Evolutionary conservation across 2,888 invertebrate species (phyloP).

Genomic region (Trissonchulus sp.): DNA sequence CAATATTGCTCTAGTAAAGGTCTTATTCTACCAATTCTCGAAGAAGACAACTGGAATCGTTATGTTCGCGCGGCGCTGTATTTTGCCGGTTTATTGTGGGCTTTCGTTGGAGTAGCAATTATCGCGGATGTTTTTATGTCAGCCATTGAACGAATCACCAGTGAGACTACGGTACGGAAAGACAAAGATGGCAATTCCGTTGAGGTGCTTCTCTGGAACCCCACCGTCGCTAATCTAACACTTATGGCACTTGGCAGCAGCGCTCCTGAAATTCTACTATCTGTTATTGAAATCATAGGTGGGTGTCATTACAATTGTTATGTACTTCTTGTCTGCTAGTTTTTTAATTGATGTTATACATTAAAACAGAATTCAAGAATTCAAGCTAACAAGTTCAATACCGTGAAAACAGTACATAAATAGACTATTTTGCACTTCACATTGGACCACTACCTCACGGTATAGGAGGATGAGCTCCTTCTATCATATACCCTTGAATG

Average conservation of each 20-base stretch:
- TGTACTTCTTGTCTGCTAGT: too few relatives aligned
- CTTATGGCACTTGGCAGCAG: constrained; percentile 61
- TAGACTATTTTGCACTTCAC: too few relatives aligned
- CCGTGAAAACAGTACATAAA: too few relatives aligned
- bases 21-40: constrained; percentile 6
- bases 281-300: constrained; percentile 58
- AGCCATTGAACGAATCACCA: constrained; percentile 60
- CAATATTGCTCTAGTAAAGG: too few relatives aligned
- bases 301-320: too few relatives aligned
- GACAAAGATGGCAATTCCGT: constrained; percentile 44
- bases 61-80: constrained; percentile 13
- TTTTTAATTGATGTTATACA: too few relatives aligned
- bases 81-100: constrained; percentile 21
- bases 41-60: constrained; percentile 14
- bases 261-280: constrained; percentile 60
- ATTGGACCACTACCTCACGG: too few relatives aligned
- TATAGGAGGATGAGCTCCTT: too few relatives aligned
- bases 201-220: constrained; percentile 58
- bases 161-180: constrained; percentile 53
- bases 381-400: too few relatives aligned
- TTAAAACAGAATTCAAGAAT: too few relatives aligned
- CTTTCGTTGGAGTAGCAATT: constrained; percentile 56
- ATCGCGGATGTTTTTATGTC: constrained; percentile 62
- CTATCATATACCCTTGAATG: too few relatives aligned
- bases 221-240: constrained; percentile 61